Percentiles rank a stretch among this genome's conserved stretches.
phyloP scores from a whole-genome alignment of 1,140 invertebrate species.

The Mamestra configurata region DNA sequence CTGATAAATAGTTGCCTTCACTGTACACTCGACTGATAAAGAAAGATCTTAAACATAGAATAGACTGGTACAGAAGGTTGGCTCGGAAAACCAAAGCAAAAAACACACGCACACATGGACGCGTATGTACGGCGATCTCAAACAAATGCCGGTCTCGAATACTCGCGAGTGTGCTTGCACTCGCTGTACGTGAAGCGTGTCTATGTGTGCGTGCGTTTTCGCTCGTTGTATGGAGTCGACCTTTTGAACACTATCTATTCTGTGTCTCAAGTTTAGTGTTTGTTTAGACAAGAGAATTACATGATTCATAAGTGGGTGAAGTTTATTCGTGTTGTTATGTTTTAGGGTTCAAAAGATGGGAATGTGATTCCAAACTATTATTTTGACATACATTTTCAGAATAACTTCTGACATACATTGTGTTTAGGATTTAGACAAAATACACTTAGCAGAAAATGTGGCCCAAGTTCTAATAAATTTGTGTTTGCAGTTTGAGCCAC shows the following conservation, averaged over 20 bases:
- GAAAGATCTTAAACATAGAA: not conserved
- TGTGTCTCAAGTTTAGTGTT: constrained; percentile 12
- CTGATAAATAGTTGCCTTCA: constrained; percentile 37
- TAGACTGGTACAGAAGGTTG: not conserved
- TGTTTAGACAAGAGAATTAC: not conserved
- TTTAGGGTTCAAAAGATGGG: constrained; percentile 17
- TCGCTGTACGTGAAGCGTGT: not conserved
- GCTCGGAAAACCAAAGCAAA: too few relatives aligned
- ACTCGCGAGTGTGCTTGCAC: too few relatives aligned
- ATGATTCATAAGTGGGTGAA: constrained; percentile 10
- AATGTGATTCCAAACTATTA: not conserved
- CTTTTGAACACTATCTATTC: not conserved
- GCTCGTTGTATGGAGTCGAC: not conserved
- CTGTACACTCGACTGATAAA: constrained; percentile 33
- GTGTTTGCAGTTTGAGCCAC: too few relatives aligned
- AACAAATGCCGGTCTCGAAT: not conserved
- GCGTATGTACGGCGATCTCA: not conserved
- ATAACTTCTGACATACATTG: too few relatives aligned
- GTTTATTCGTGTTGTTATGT: constrained; percentile 3
- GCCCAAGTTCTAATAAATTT: too few relatives aligned
- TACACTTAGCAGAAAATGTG: too few relatives aligned
- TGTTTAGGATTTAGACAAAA: too few relatives aligned
- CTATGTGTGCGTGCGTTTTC: not conserved
- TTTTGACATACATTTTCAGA: not conserved
- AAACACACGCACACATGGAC: not conserved